Conservation (phyloP, 2,113 vertebrate genomes). For the Pluvianellus socialis region DNA sequence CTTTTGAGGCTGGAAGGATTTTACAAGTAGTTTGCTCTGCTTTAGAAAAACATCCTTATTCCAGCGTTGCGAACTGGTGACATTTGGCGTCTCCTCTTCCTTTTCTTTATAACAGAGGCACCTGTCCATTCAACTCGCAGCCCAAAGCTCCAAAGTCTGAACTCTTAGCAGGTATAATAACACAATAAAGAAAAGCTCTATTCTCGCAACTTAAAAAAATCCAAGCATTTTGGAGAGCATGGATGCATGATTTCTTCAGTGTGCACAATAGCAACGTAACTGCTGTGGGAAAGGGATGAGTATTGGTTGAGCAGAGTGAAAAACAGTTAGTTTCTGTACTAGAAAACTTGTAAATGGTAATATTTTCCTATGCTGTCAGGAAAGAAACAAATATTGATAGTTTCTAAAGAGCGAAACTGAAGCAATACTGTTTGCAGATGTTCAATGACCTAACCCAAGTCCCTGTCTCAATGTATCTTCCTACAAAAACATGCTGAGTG, state of each 20-base stretch:
- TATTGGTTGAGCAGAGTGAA: background rate
- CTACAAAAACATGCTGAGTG: background rate
- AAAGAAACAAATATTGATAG: background rate
- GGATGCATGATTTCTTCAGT: background rate
- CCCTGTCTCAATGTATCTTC: background rate
- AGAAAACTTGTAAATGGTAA: background rate
- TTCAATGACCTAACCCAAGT: background rate
- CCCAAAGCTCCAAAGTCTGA: background rate
- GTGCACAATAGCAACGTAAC: background rate
- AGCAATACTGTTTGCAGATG: background rate
- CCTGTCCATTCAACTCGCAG: background rate
- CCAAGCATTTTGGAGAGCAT: fast-evolving
- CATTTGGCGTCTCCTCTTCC: background rate
- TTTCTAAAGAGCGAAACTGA: background rate
- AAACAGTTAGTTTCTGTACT: background rate
- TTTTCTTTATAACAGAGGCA: background rate
- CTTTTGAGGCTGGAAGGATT: background rate
- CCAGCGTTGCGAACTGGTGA: no score
- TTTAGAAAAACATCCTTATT: background rate
- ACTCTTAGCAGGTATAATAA: background rate
- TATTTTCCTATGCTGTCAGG: background rate
- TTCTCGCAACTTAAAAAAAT: background rate
- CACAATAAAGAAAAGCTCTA: background rate
- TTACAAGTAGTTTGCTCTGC: background rate
- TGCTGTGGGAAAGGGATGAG: background rate